Evolutionary conservation across 2,797 vertebrate genomes (phyloP), one percentile per base, ranked within the genome.

Genomic region (Cyprinodon diabolis): DNA sequence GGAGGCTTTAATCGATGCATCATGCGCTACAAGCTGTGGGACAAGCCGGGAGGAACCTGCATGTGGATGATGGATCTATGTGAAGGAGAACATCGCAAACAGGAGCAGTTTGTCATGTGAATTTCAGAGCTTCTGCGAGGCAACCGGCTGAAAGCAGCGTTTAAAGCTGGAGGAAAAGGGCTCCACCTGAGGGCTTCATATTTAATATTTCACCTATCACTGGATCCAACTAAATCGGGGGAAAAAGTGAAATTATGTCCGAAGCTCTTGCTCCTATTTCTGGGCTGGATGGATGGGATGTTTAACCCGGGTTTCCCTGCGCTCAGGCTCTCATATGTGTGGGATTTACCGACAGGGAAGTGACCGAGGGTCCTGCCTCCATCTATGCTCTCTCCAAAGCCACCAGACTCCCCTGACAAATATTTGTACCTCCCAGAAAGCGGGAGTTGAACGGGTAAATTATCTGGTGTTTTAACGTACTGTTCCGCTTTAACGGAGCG

Each of bases 321-420:
- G 55, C 72, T 19, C 78, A 74, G 68, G 69, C 86, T 69, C 48
- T 57, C 68, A 0, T 75, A 71, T 60, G 80, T 84, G 82, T 79
- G 72, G 87, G 77, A 74, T 91, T 74, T 62, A 87, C 83, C 69
- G 69, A 70, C 76, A 60, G 84, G 76, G 67, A 69, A 74, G 57
- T 75, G 69, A 74, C 58, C 72, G 68, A 84, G 30, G 25, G 40
- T 63, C 14, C 76, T 65, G 19, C 4, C 48, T 66, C 77, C 82
- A 82, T 85, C 89, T 90, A 90, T 93, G 93, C 79, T 48, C 75
- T 71, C 89, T 71, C 72, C 86, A 78, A 75, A 90, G 83, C 89
- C 83, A 2, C 89, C 90, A 13, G 87, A 91, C 89, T 80, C 74
- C 83, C 74, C 56, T 77, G 79, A 86, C 55, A 81, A 72, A 87